These are phyloP conservation scores for Ditula angustiorana DNA, from an alignment of 2,888 invertebrate species.

Conservation along the genomic window DNA sequence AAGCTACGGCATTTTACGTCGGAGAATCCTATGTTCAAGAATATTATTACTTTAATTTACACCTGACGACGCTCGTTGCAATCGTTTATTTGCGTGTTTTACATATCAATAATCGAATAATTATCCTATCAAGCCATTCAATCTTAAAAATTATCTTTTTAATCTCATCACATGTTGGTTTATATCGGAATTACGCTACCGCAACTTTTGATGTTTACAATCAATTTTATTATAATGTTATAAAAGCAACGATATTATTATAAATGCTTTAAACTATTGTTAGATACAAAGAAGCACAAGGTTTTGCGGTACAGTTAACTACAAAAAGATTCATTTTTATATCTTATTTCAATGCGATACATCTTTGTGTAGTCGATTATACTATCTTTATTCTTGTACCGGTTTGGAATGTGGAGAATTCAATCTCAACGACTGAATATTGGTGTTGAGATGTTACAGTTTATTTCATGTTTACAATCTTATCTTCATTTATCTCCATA, in stretches of 20 bases:
- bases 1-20: no score
- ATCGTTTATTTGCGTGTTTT: conserved; percentile 8
- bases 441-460: not conserved
- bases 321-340: no score
- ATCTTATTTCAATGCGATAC: no score
- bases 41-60: not conserved
- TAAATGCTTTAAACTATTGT: no score
- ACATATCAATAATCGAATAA: conserved; percentile 22
- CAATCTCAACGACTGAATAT: not conserved
- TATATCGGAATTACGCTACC: not conserved
- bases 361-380: no score
- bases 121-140: conserved; percentile 14
- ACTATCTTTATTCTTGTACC: no score
- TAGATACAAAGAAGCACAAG: no score
- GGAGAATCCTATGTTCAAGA: no score
- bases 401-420: not conserved
- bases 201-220: not conserved
- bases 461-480: not conserved
- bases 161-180: conserved; percentile 5
- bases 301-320: not conserved
- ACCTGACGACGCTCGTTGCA: not conserved
- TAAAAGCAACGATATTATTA: no score
- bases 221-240: not conserved
- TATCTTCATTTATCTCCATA: conserved; percentile 2
- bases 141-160: conserved; percentile 7